Evolutionary conservation across 2,888 invertebrate species (phyloP).

Genomic region (Mycalesis mineus): DNA sequence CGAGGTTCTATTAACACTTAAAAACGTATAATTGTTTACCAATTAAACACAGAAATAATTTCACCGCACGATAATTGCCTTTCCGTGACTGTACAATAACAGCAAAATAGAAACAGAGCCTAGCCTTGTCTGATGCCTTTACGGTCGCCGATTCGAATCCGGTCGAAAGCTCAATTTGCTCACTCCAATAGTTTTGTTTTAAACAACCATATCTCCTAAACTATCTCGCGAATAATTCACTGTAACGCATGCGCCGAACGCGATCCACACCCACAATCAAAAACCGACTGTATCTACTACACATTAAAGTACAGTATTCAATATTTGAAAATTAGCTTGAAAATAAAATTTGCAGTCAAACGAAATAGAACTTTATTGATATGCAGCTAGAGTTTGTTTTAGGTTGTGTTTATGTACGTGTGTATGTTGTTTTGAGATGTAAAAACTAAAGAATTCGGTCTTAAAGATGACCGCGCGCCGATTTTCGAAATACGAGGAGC

Average conservation of each 20-base stretch:
- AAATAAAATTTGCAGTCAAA: slow-evolving; percentile 10
- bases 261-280: slow-evolving; percentile 21
- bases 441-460: slow-evolving; percentile 44
- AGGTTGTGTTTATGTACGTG: slow-evolving; percentile 2
- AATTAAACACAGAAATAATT: slow-evolving; percentile 8
- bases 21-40: slow-evolving; percentile 1
- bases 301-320: slow-evolving; percentile 8
- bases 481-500: slow-evolving; percentile 74
- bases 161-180: slow-evolving; percentile 63
- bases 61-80: slow-evolving; percentile 11
- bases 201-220: slow-evolving; percentile 62
- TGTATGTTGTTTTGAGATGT: slow-evolving; percentile 29
- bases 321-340: slow-evolving; percentile 3
- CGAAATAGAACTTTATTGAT: slow-evolving; percentile 21
- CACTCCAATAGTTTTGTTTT: slow-evolving; percentile 64
- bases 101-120: slow-evolving; percentile 20
- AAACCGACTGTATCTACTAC: slow-evolving; percentile 12
- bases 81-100: slow-evolving; percentile 14
- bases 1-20: background rate
- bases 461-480: slow-evolving; percentile 58
- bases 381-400: slow-evolving; percentile 24
- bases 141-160: slow-evolving; percentile 42
- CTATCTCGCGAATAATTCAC: slow-evolving; percentile 69
- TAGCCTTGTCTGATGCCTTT: slow-evolving; percentile 30
- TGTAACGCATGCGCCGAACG: slow-evolving; percentile 38